Evolutionary conservation across 2,797 vertebrate species (phyloP).

Genomic region (Melanotaenia trifasciata): DNA sequence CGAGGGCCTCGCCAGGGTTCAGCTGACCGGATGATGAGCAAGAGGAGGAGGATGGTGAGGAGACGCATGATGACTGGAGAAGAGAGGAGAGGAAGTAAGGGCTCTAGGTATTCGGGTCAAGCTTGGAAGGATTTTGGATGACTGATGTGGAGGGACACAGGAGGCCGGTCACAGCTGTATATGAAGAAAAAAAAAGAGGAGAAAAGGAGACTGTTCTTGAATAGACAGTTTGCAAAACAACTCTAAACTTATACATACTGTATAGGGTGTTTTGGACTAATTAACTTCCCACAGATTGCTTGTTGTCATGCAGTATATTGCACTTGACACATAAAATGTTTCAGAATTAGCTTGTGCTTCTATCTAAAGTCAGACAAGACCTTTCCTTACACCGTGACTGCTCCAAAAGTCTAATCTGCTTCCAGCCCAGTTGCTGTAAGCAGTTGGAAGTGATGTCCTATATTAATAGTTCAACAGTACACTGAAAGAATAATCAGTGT

Average conservation of each 20-base stretch:
- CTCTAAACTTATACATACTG: neutral
- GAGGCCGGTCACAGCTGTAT: slow-evolving; percentile 73
- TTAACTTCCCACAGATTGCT: neutral
- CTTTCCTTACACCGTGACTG: neutral
- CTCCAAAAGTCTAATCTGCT: neutral
- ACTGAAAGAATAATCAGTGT: neutral
- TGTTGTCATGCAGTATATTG: neutral
- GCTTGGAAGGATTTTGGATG: slow-evolving; percentile 44
- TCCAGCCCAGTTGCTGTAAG: neutral
- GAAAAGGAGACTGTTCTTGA: neutral
- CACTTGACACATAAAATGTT: neutral
- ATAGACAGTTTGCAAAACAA: neutral
- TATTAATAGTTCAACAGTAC: neutral
- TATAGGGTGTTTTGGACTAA: neutral
- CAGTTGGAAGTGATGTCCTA: neutral
- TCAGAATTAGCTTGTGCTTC: neutral
- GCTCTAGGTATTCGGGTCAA: slow-evolving; percentile 44
- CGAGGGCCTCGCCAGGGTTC: slow-evolving; percentile 81
- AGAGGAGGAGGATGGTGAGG: slow-evolving; percentile 81
- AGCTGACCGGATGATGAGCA: slow-evolving; percentile 83
- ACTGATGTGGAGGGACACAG: slow-evolving; percentile 49
- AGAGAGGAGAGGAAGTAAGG: slow-evolving; percentile 46
- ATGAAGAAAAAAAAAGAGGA: neutral
- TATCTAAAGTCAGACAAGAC: neutral
- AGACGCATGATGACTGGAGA: slow-evolving; percentile 85